phyloP scores from a whole-genome alignment of 2,113 vertebrate genomes.

The Onychostruthus taczanowskii region DNA sequence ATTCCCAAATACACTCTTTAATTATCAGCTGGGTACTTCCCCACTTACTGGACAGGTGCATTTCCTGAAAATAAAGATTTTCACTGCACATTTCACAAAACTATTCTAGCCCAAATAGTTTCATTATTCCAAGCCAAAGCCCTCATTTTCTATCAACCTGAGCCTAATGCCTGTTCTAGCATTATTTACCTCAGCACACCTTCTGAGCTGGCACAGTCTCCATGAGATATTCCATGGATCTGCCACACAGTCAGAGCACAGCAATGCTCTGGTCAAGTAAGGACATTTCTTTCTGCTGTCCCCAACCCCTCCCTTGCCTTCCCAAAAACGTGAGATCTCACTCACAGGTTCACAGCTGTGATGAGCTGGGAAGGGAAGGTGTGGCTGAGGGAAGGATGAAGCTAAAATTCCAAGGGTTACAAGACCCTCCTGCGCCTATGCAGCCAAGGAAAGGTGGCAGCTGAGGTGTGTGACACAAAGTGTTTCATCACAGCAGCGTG shows the following conservation, averaged over 20 bases:
- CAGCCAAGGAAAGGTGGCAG: not conserved
- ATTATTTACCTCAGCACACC: not conserved
- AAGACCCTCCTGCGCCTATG: fast-evolving
- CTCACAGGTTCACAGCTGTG: not conserved
- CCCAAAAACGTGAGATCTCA: fast-evolving
- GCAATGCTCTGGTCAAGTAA: not conserved
- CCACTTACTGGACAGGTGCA: not conserved
- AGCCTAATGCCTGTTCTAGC: not conserved
- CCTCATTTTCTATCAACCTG: not conserved
- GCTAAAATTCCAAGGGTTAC: not conserved
- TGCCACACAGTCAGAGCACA: no score
- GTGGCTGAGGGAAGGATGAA: not conserved
- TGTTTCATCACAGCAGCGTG: fast-evolving
- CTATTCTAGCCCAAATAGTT: not conserved
- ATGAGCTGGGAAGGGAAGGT: not conserved
- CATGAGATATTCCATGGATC: not conserved
- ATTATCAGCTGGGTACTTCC: not conserved
- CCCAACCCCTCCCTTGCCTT: not conserved
- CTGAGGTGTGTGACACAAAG: not conserved
- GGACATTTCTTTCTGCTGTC: not conserved
- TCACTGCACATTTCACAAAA: not conserved
- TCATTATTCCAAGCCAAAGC: not conserved
- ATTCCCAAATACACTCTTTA: not conserved
- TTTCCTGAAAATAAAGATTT: not conserved
- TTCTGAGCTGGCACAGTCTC: not conserved